Base-by-base conservation (phyloP, 2,113 vertebrate genomes). In the Hymenochirus boettgeri region DNA sequence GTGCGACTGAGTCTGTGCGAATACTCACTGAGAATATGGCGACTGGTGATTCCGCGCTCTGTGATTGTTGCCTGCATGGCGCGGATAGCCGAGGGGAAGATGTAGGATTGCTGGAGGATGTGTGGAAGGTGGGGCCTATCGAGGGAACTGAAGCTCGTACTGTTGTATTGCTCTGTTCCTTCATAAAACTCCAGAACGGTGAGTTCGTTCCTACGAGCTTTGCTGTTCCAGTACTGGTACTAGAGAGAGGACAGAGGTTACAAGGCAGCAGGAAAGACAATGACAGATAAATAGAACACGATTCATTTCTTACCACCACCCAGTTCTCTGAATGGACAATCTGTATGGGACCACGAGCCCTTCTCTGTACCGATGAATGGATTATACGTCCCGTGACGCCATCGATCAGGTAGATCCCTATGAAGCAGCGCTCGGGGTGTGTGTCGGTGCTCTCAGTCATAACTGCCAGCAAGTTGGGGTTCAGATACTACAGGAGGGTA, bases 211-310 rank as follows among this genome's bases (percentile, higher is more conserved):
- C 96, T 88, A 39, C 96, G 93, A 1, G 92, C 91, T 77, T 98
- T 99, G 0, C 92, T 92, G 72, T 95, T 99, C 96, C 96, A 99
- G 79, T 97, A 99, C 59, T 92, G 92, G 65, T 98, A 98, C 96
- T 99, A 74, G 27, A 1, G 13, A 0, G 0, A 53, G 13, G 57
- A 1, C 22, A 5, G 15, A 17, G n/a, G 3, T 47, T 18, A 10
- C 26, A 56, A 17, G 7, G n/a, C 15, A 50, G 22, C 2, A 23
- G 54, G 25, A 3, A 13, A 12, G 3, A n/a, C 4, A 17, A 23
- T 15, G 17, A 26, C 9, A 35, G 11, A 15, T 10, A 2, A 29
- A 2, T 2, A 12, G 39, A 33, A 15, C n/a, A 33, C 15, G 2
- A 15, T 15, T 1, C 1, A 1, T 5, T 46, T 37, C 92, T 92